Evolutionary conservation across 2,797 vertebrate genomes (phyloP).

Genomic region (Halcyon badia): DNA sequence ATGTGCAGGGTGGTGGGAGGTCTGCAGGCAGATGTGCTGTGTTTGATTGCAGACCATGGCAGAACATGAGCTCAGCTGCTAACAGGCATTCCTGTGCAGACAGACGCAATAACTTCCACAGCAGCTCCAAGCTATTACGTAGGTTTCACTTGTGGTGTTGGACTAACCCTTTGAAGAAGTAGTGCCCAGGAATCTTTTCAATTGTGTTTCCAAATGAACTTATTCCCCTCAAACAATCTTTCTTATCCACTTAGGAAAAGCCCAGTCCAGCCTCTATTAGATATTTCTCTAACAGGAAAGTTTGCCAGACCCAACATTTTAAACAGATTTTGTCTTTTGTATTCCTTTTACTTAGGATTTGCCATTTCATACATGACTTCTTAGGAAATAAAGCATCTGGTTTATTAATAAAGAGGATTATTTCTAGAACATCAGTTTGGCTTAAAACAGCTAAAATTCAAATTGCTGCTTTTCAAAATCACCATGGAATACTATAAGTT

Average conservation of each 20-base stretch:
- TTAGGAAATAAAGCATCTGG: not conserved
- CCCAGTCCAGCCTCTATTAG: not conserved
- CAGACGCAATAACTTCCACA: not conserved
- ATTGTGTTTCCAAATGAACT: not conserved
- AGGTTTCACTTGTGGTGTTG: not conserved
- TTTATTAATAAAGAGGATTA: constrained; percentile 35
- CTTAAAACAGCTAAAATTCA: constrained; percentile 18
- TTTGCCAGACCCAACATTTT: constrained; percentile 5
- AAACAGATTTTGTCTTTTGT: constrained; percentile 11
- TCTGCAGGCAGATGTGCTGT: not conserved
- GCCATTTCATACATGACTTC: constrained; percentile 1
- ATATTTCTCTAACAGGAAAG: not conserved
- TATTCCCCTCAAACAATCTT: not conserved
- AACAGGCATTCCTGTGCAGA: accelerated
- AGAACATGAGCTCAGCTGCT: not conserved
- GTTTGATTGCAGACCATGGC: not conserved
- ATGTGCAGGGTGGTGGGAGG: not conserved
- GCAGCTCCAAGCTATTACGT: not conserved
- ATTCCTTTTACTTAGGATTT: constrained; percentile 29
- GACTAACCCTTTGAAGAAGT: not conserved
- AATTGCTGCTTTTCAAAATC: not conserved
- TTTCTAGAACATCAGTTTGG: constrained; percentile 29
- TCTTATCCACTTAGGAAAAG: not conserved
- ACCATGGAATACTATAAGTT: not conserved
- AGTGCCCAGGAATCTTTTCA: not conserved